Percentiles rank a stretch among this genome's conserved stretches.
Conservation (phyloP, 2,888 invertebrate genomes). For the Sesia apiformis region DNA sequence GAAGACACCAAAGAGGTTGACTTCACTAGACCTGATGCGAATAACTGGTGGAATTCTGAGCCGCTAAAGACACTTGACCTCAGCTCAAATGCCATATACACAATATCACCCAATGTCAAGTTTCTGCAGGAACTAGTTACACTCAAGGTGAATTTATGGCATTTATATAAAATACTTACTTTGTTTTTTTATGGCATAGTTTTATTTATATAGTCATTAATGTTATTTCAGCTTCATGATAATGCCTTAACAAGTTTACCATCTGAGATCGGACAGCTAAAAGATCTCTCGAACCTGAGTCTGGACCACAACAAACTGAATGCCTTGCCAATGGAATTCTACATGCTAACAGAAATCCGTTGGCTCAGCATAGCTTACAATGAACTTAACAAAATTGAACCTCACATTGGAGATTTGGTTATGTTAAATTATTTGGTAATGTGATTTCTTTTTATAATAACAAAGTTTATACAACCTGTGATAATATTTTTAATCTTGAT, state of each 20-base stretch:
- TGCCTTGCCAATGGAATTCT: constrained; percentile 78
- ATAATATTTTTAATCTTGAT: neutral
- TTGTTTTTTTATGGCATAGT: no score
- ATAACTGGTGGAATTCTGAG: constrained; percentile 90
- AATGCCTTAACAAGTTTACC: constrained; percentile 85
- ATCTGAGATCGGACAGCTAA: constrained; percentile 80
- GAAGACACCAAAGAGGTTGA: constrained; percentile 77
- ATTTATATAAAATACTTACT: no score
- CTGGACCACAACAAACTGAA: constrained; percentile 80
- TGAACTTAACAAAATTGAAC: constrained; percentile 77
- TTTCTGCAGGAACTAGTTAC: constrained; percentile 79
- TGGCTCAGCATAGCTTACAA: constrained; percentile 86
- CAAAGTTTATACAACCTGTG: neutral
- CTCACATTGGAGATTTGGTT: constrained; percentile 84
- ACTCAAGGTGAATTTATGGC: constrained; percentile 75
- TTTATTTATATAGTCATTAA: neutral
- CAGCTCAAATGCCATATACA: constrained; percentile 80
- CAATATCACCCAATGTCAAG: constrained; percentile 78
- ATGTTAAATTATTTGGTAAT: constrained; percentile 77
- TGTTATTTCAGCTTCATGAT: constrained; percentile 81
- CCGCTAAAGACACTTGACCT: constrained; percentile 85
- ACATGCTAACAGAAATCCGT: constrained; percentile 79
- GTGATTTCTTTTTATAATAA: neutral
- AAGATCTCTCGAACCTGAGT: constrained; percentile 78
- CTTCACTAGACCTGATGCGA: constrained; percentile 70